phyloP scores from a whole-genome alignment of 2,113 vertebrate species.

The Progne subis region DNA sequence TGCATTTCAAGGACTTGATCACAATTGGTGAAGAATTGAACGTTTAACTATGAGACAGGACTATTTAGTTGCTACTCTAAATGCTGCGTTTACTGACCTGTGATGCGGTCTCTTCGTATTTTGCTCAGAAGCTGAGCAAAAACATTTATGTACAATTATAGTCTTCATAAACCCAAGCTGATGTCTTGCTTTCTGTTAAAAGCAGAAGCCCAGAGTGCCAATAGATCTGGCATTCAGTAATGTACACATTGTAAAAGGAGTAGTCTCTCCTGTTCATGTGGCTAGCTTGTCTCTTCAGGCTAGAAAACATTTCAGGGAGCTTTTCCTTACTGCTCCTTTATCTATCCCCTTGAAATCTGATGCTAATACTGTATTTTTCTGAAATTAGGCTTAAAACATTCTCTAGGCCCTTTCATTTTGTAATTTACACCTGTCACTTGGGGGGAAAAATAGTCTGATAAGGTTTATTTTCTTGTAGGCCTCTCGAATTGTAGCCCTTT shows the following conservation, averaged over 20 bases:
- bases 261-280: fast-evolving
- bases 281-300: background rate
- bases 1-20: background rate
- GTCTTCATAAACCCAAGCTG: fast-evolving
- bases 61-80: background rate
- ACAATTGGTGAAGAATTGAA: background rate
- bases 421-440: background rate
- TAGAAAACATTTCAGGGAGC: background rate
- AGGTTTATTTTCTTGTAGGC: background rate
- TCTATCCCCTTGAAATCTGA: background rate
- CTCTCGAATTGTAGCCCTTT: background rate
- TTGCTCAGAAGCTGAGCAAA: background rate
- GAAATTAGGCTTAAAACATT: background rate
- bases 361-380: background rate
- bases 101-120: fast-evolving
- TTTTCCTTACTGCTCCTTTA: background rate
- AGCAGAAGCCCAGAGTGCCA: background rate
- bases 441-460: background rate
- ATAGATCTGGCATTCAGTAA: background rate
- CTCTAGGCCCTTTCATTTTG: background rate
- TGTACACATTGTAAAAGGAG: fast-evolving
- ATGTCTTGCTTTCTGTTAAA: background rate
- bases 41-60: background rate
- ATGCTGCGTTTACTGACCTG: background rate
- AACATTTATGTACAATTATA: background rate